phyloP scores from a whole-genome alignment of 2,797 vertebrate genomes.

The Danio jaintianensis region DNA sequence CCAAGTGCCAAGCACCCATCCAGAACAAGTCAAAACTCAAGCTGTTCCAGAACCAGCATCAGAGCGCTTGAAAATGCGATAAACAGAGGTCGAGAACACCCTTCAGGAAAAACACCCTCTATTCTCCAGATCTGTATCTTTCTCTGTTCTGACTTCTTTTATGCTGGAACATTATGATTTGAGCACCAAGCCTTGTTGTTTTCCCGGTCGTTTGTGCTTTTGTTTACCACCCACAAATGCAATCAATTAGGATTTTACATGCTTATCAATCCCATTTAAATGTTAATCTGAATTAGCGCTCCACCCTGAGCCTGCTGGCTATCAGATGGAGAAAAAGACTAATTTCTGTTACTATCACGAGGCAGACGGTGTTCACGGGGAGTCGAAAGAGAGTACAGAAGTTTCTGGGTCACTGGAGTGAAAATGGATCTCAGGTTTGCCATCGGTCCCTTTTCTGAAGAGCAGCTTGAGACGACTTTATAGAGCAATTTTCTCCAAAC shows the following conservation, averaged over 20 bases:
- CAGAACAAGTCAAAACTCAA: neutral
- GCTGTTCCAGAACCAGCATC: neutral
- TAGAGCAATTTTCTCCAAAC: constrained; percentile 5
- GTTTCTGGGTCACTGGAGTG: neutral
- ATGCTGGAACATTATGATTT: constrained; percentile 7
- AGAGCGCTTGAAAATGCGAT: neutral
- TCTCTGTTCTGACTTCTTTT: constrained; percentile 14
- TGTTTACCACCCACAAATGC: constrained; percentile 28
- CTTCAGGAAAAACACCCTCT: neutral
- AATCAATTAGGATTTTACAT: neutral
- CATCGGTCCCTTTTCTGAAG: neutral
- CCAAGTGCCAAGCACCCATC: neutral
- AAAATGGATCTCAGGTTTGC: constrained; percentile 16
- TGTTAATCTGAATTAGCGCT: constrained; percentile 25
- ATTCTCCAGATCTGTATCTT: constrained; percentile 1
- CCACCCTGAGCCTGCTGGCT: neutral
- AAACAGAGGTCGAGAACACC: neutral
- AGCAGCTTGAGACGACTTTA: constrained; percentile 6
- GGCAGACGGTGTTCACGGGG: neutral
- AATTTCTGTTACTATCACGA: neutral
- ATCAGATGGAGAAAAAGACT: neutral
- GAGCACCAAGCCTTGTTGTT: neutral
- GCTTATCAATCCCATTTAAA: constrained; percentile 16
- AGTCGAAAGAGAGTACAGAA: constrained; percentile 11
- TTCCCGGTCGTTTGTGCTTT: constrained; percentile 17